Conservation (phyloP, 2,113 vertebrate genomes). For the Myanophis thanlyinensis region DNA sequence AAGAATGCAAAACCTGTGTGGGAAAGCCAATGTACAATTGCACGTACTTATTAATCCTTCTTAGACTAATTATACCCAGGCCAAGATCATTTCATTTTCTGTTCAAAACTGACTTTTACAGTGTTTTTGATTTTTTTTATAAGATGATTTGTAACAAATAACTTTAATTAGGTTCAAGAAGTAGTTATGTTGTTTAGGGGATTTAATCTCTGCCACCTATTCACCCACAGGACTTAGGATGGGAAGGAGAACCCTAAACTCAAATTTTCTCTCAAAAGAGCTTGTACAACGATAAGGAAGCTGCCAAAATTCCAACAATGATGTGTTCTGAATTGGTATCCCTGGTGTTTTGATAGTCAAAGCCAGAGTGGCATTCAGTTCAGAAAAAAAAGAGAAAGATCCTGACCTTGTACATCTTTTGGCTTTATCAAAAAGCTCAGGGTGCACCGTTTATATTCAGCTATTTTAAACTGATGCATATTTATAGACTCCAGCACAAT, state of each 20-base stretch:
- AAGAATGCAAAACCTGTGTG: constrained; percentile 35
- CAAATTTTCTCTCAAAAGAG: neutral
- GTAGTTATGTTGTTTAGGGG: constrained; percentile 33
- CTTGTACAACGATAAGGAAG: constrained; percentile 8
- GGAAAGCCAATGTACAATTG: constrained; percentile 23
- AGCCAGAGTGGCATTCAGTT: constrained; percentile 6
- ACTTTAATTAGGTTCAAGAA: constrained; percentile 54
- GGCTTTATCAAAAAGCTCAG: constrained; percentile 49
- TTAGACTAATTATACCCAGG: constrained; percentile 44
- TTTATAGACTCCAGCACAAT: constrained; percentile 62
- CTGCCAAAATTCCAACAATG: neutral
- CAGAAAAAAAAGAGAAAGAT: constrained; percentile 31
- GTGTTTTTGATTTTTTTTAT: constrained; percentile 46
- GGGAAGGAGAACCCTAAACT: neutral
- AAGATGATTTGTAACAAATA: constrained; percentile 54
- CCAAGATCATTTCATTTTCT: constrained; percentile 50
- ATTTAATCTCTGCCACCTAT: constrained; percentile 33
- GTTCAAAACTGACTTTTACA: constrained; percentile 40
- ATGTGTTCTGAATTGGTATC: constrained; percentile 9
- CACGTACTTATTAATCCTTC: constrained; percentile 37
- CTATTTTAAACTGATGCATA: constrained; percentile 62
- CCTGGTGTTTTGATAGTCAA: constrained; percentile 15
- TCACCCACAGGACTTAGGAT: constrained; percentile 13
- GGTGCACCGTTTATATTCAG: constrained; percentile 54
- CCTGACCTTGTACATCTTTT: constrained; percentile 38